Conservation (phyloP, 2,888 invertebrate species). For the Linnaemya tessellans region DNA sequence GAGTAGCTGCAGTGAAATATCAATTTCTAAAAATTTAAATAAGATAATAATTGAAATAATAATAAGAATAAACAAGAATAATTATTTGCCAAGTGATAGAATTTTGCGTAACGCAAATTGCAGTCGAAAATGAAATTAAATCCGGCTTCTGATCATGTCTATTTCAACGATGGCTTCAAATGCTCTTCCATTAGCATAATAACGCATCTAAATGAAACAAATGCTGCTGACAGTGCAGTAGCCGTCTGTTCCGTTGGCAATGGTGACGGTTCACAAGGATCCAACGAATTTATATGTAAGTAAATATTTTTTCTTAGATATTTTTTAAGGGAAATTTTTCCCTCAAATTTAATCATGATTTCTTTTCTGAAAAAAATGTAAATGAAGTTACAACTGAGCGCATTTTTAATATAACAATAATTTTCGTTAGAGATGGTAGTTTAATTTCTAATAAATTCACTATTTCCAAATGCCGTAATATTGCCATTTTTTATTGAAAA, state of each 20-base stretch:
- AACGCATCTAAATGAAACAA: conserved; percentile 77
- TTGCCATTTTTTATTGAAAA: no score
- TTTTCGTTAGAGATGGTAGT: no score
- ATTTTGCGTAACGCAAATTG: conserved; percentile 10
- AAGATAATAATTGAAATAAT: conserved; percentile 17
- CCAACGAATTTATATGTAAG: conserved; percentile 85
- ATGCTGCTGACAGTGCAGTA: conserved; percentile 77
- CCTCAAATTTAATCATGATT: no score
- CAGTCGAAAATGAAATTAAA: conserved; percentile 78
- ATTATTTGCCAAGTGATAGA: conserved; percentile 34
- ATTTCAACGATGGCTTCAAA: conserved; percentile 82
- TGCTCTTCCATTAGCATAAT: conserved; percentile 82
- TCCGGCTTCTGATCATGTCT: conserved; percentile 81
- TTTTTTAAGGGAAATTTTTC: not conserved
- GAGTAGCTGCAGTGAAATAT: conserved; percentile 4
- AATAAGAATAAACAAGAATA: not conserved
- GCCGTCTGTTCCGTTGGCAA: conserved; percentile 76
- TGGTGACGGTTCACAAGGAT: conserved; percentile 84
- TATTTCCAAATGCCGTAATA: no score
- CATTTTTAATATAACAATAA: no score
- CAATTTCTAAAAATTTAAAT: conserved; percentile 9
- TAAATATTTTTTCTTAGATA: conserved; percentile 55
- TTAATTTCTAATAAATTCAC: no score
- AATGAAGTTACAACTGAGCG: no score
- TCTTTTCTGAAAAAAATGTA: no score